These are phyloP conservation scores for Spheniscus mendiculus DNA, from an alignment of 2,113 vertebrate species.

Conservation along the genomic window DNA sequence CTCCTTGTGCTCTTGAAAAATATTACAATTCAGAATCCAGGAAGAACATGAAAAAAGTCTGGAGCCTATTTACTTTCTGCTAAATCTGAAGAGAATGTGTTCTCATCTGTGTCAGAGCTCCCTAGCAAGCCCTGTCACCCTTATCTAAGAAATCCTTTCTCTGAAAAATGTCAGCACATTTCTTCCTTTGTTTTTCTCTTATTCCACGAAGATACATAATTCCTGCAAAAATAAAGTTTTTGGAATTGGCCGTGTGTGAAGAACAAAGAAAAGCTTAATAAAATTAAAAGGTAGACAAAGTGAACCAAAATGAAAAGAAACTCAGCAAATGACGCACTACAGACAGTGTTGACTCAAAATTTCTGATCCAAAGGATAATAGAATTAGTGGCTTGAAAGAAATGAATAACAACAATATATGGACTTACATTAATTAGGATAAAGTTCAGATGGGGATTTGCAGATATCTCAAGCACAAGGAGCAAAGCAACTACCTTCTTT, in stretches of 20 bases:
- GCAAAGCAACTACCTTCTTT: not conserved
- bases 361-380: not conserved
- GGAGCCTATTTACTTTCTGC: not conserved
- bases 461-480: not conserved
- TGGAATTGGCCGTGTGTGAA: not conserved
- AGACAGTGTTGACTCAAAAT: not conserved
- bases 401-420: not conserved
- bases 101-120: not conserved
- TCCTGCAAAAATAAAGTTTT: not conserved
- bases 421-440: not conserved
- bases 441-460: not conserved
- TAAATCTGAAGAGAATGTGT: not conserved
- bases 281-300: not conserved
- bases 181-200: not conserved
- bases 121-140: not conserved
- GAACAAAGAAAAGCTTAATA: not conserved
- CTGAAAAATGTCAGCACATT: not conserved
- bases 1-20: not conserved
- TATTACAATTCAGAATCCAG: not conserved
- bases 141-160: not conserved
- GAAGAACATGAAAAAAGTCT: not conserved
- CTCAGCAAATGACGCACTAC: not conserved
- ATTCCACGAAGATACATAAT: not conserved
- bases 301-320: not conserved
- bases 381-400: not conserved